Percentiles rank a stretch among this genome's conserved stretches.
These are phyloP conservation scores for Stegastes partitus DNA, from an alignment of 2,113 vertebrate species.

Conservation along the genomic window DNA sequence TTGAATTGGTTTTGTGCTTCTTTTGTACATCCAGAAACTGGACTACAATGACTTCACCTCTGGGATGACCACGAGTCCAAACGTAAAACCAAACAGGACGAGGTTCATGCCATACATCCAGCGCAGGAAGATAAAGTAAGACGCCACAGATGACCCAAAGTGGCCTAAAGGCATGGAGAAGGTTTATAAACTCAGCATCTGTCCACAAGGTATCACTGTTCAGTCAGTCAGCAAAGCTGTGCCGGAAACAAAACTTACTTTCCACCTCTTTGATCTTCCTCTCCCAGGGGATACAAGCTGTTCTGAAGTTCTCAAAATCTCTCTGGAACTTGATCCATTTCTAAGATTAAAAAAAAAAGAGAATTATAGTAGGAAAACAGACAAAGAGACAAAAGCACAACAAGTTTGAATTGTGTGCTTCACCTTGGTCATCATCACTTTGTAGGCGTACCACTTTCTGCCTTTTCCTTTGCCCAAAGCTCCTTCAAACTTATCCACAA, in stretches of 20 bases:
- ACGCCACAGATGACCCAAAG: conserved; percentile 97
- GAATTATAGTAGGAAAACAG: not conserved
- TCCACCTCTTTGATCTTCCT: conserved; percentile 99
- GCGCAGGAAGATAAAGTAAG: conserved; percentile 98
- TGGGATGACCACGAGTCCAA: conserved; percentile 97
- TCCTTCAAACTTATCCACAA: conserved; percentile 98
- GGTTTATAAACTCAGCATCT: not conserved
- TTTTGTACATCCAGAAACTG: not conserved
- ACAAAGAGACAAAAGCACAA: not conserved
- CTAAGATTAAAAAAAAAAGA: conserved; percentile 75
- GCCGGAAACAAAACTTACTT: conserved; percentile 85
- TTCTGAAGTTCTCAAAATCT: conserved; percentile 97
- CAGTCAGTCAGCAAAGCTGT: not conserved
- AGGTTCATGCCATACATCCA: conserved; percentile 99
- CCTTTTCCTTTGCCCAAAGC: conserved; percentile 97
- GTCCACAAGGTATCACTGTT: conserved; percentile 7
- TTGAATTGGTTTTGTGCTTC: not conserved
- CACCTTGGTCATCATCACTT: conserved; percentile 98
- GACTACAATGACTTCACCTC: conserved; percentile 85
- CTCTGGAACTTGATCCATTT: conserved; percentile 99
- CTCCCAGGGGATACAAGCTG: conserved; percentile 98
- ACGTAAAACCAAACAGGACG: conserved; percentile 96
- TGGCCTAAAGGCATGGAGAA: conserved; percentile 86
- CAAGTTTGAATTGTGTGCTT: not conserved
- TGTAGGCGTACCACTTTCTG: conserved; percentile 93